phyloP scores from a whole-genome alignment of 2,113 vertebrate species.

The Eleginops maclovinus region DNA sequence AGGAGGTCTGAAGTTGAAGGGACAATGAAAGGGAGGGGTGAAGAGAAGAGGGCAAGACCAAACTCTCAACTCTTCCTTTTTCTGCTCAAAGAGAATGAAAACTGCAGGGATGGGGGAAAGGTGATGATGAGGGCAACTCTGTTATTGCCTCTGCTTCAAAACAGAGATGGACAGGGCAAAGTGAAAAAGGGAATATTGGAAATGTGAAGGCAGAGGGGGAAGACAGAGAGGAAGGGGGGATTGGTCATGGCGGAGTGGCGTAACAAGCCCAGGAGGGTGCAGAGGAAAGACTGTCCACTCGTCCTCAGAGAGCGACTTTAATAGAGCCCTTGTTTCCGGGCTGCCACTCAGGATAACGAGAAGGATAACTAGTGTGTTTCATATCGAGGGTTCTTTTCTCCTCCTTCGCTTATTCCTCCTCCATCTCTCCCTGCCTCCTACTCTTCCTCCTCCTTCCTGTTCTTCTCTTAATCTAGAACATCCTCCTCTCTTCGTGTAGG shows the following conservation, averaged over 20 bases:
- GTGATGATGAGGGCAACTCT: constrained; percentile 24
- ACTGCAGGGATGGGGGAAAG: constrained; percentile 31
- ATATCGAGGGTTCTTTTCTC: constrained; percentile 7
- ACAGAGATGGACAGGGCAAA: not conserved
- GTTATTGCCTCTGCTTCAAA: constrained; percentile 49
- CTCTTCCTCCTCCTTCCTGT: not conserved
- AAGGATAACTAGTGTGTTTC: constrained; percentile 60
- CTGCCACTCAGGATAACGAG: constrained; percentile 80
- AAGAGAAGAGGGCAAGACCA: constrained; percentile 17
- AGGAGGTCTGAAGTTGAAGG: constrained; percentile 28
- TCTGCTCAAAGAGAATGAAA: constrained; percentile 42
- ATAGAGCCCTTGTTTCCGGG: constrained; percentile 74
- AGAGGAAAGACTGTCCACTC: constrained; percentile 35
- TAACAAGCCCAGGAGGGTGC: constrained; percentile 61
- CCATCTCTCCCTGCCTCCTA: constrained; percentile 10
- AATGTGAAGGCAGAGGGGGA: constrained; percentile 47
- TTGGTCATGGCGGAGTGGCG: constrained; percentile 26
- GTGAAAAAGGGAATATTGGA: constrained; percentile 3
- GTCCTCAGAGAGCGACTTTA: constrained; percentile 71
- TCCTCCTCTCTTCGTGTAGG: constrained; percentile 25
- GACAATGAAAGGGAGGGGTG: constrained; percentile 29
- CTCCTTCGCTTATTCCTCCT: constrained; percentile 19
- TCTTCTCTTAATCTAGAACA: constrained; percentile 22
- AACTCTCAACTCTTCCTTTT: constrained; percentile 45
- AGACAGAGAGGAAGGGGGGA: constrained; percentile 23